Conservation (phyloP, 2,888 invertebrate genomes). For the Mythimna lalbum region DNA sequence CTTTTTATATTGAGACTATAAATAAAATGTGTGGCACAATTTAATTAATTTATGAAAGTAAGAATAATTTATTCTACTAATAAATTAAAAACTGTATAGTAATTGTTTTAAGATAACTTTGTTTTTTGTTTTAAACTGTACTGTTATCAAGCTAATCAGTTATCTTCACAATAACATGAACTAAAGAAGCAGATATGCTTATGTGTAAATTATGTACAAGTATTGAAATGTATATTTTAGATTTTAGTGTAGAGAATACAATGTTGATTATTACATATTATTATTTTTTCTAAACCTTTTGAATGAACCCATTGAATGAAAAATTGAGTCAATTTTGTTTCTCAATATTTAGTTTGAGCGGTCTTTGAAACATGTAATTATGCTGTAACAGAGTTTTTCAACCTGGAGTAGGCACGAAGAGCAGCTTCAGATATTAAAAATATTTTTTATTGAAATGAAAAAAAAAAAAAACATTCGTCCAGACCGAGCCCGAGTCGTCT, state of each 20-base stretch:
- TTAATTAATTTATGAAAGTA: not conserved
- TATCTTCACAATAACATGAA: conserved; percentile 17
- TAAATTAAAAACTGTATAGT: not conserved
- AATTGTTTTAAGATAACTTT: conserved; percentile 13
- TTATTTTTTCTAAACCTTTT: conserved; percentile 4
- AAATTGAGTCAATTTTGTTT: not conserved
- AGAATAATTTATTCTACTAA: not conserved
- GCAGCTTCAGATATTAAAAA: no score
- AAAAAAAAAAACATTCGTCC: no score
- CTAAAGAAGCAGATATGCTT: conserved; percentile 15
- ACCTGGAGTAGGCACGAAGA: not conserved
- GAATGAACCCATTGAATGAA: not conserved
- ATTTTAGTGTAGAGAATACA: conserved; percentile 49
- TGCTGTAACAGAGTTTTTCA: not conserved
- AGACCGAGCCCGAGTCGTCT: no score
- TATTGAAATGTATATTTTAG: conserved; percentile 47
- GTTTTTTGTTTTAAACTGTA: conserved; percentile 18
- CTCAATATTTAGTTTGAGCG: not conserved
- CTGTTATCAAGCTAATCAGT: conserved; percentile 23
- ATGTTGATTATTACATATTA: conserved; percentile 17
- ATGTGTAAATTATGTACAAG: conserved; percentile 32
- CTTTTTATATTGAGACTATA: not conserved
- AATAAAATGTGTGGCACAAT: not conserved
- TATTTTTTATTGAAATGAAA: no score
- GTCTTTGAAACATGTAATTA: not conserved